Conservation (phyloP, 2,888 invertebrate species). For the Pomacea canaliculata region DNA sequence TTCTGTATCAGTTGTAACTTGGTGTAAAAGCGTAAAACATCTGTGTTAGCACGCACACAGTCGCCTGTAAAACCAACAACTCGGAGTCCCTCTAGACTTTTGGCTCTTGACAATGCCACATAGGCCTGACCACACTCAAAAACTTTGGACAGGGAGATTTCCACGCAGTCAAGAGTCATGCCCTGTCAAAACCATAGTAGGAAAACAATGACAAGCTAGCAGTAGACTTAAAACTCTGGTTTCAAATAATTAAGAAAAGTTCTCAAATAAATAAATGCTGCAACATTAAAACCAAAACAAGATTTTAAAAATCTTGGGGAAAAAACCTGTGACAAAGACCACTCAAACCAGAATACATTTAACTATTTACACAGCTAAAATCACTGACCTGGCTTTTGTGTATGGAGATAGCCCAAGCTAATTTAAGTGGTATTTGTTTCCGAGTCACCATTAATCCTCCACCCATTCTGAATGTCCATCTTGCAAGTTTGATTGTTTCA, state of each 20-base stretch:
- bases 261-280: no score
- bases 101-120: slow-evolving; percentile 92
- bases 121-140: slow-evolving; percentile 98
- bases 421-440: slow-evolving; percentile 86
- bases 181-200: slow-evolving; percentile 76
- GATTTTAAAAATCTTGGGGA: no score
- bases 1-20: slow-evolving; percentile 50
- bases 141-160: slow-evolving; percentile 90
- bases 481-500: slow-evolving; percentile 81
- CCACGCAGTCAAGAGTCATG: slow-evolving; percentile 92
- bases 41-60: slow-evolving; percentile 90
- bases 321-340: no score
- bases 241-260: no score
- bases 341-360: no score
- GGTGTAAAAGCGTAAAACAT: slow-evolving; percentile 84
- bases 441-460: slow-evolving; percentile 73
- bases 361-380: no score
- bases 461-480: slow-evolving; percentile 81
- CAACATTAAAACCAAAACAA: no score
- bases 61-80: slow-evolving; percentile 87
- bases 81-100: slow-evolving; percentile 85
- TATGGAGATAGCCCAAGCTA: slow-evolving; percentile 98
- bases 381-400: slow-evolving; percentile 83
- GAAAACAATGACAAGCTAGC: not conserved
- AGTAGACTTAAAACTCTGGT: no score